phyloP scores from a whole-genome alignment of 2,113 vertebrate genomes.

The Gadus chalcogrammus region DNA sequence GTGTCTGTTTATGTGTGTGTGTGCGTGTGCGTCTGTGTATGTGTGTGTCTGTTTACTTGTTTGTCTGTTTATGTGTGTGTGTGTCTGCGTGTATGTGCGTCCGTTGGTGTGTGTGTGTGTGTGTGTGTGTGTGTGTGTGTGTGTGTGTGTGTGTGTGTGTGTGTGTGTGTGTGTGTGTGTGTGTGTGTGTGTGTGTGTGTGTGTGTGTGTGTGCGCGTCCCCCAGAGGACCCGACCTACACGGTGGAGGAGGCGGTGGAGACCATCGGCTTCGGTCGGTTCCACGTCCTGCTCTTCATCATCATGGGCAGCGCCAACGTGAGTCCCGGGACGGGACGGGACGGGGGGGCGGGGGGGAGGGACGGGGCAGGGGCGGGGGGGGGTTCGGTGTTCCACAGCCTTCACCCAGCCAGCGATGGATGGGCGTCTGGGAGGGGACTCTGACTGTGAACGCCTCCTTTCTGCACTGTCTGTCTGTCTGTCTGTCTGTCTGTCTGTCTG shows the following conservation, averaged over 20 bases:
- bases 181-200: neutral
- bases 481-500: too few species aligned
- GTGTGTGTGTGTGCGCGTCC: neutral
- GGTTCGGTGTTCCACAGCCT: neutral
- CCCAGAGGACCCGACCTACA: constrained; percentile 73
- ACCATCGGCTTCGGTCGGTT: constrained; percentile 89
- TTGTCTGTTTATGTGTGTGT: neutral
- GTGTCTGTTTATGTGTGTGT: neutral
- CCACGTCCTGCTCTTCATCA: constrained; percentile 85
- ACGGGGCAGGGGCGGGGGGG: too few species aligned
- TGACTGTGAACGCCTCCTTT: too few species aligned
- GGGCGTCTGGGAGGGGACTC: too few species aligned
- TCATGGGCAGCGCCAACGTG: constrained; percentile 92
- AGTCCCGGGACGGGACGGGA: constrained; percentile 46
- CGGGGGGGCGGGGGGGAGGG: too few species aligned
- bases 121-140: neutral
- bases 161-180: constrained; percentile 1
- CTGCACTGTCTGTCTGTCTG: too few species aligned
- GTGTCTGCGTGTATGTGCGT: neutral
- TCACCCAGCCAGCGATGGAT: too few species aligned
- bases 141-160: neutral
- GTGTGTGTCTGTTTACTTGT: neutral
- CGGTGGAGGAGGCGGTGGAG: constrained; percentile 89
- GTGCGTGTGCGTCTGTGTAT: neutral
- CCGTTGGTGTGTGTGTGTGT: neutral